These are phyloP conservation scores for Ammospiza nelsoni DNA, from an alignment of 2,113 vertebrate genomes.

Conservation along the genomic window DNA sequence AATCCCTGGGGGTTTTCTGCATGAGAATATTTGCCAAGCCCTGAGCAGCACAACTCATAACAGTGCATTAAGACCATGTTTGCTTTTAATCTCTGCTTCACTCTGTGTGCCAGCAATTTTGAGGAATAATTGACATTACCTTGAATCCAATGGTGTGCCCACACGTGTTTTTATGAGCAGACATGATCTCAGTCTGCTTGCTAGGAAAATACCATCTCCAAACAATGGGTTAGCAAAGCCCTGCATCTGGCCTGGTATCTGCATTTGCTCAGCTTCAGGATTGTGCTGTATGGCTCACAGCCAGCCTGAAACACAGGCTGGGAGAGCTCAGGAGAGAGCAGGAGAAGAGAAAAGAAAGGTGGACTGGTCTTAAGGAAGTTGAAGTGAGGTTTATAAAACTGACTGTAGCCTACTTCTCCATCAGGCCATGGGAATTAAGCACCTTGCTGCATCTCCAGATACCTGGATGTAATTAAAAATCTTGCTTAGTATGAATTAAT, in stretches of 20 bases:
- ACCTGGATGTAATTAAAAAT: not conserved
- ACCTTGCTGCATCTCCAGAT: not conserved
- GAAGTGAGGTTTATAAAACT: not conserved
- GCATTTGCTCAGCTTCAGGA: not conserved
- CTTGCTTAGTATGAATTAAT: not conserved
- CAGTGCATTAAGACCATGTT: not conserved
- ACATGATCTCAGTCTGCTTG: slow-evolving; percentile 5
- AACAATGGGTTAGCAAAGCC: not conserved
- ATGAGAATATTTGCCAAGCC: not conserved
- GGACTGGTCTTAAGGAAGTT: not conserved
- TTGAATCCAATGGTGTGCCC: not conserved
- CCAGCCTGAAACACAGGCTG: not conserved
- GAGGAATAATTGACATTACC: not conserved
- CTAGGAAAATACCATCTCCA: not conserved
- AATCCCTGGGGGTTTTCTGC: not conserved
- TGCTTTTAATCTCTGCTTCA: not conserved
- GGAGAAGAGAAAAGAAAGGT: not conserved
- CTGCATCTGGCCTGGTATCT: not conserved
- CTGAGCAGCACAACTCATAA: not conserved
- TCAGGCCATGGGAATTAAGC: not conserved
- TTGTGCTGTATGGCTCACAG: not conserved
- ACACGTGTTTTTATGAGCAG: not conserved
- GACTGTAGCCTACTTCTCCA: not conserved
- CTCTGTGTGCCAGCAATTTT: not conserved
- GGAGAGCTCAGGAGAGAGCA: not conserved